A percentile compares a stretch with the other conserved stretches of the same genome.
Conservation (phyloP, 2,888 invertebrate genomes). For the Lymantria monacha region DNA sequence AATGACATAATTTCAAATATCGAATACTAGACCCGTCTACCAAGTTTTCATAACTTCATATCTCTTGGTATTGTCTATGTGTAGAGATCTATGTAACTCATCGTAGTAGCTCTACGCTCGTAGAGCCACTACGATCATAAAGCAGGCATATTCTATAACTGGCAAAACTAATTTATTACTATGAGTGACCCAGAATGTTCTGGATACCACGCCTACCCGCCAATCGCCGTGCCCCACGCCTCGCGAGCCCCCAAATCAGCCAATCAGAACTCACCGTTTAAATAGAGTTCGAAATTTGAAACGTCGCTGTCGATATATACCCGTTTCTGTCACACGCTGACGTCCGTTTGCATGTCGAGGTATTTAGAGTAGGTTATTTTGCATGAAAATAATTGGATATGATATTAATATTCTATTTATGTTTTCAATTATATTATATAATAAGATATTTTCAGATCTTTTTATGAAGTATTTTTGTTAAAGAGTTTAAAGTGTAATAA, state of each 20-base stretch:
- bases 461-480: too few species aligned
- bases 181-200: constrained; percentile 53
- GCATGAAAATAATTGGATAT: background rate
- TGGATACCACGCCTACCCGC: constrained; percentile 67
- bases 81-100: constrained; percentile 20
- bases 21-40: too few species aligned
- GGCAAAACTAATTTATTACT: constrained; percentile 61
- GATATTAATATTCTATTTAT: too few species aligned
- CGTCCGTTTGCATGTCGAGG: constrained; percentile 21
- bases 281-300: constrained; percentile 60
- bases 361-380: background rate
- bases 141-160: constrained; percentile 54
- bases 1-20: too few species aligned
- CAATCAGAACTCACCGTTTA: constrained; percentile 67
- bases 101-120: constrained; percentile 54
- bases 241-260: constrained; percentile 58
- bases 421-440: too few species aligned
- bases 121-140: constrained; percentile 52
- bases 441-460: too few species aligned
- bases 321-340: constrained; percentile 59
- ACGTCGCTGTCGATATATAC: constrained; percentile 54
- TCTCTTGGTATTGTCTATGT: constrained; percentile 6
- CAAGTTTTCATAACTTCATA: background rate
- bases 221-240: constrained; percentile 66
- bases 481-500: too few species aligned